A percentile compares a stretch with the other conserved stretches of the same genome.
phyloP scores from a whole-genome alignment of 2,888 invertebrate genomes.

The Drosophila koepferae region DNA sequence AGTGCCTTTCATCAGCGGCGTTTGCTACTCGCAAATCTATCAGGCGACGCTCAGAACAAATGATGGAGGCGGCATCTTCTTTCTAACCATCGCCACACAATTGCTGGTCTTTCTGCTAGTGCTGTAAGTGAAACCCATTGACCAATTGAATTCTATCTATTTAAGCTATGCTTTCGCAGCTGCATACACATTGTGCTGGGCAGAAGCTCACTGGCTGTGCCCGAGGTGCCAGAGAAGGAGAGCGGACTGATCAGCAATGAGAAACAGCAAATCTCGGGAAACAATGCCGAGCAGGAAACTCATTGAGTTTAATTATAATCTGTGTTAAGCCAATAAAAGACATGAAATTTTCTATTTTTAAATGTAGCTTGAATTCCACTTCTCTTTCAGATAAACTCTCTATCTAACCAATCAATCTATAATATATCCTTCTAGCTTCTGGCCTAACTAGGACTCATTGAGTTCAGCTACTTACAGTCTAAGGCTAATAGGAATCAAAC shows the following conservation, averaged over 20 bases:
- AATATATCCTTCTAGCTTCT: no score
- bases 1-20: constrained; percentile 90
- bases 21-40: constrained; percentile 90
- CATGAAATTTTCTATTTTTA: constrained; percentile 8
- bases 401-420: neutral
- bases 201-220: constrained; percentile 76
- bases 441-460: neutral
- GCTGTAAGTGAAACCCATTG: constrained; percentile 87
- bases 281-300: constrained; percentile 7
- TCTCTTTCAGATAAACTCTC: neutral
- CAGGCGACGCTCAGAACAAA: constrained; percentile 88
- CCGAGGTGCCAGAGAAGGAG: constrained; percentile 74
- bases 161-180: constrained; percentile 56
- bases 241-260: constrained; percentile 64
- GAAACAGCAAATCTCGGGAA: neutral
- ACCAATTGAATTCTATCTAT: neutral
- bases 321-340: constrained; percentile 16
- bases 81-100: constrained; percentile 90
- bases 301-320: neutral
- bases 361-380: neutral
- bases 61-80: constrained; percentile 88
- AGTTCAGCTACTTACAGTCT: neutral
- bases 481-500: constrained; percentile 7
- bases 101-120: constrained; percentile 88
- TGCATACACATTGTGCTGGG: constrained; percentile 83